Conservation (phyloP, 2,888 invertebrate genomes). For the Mythimna vitellina region DNA sequence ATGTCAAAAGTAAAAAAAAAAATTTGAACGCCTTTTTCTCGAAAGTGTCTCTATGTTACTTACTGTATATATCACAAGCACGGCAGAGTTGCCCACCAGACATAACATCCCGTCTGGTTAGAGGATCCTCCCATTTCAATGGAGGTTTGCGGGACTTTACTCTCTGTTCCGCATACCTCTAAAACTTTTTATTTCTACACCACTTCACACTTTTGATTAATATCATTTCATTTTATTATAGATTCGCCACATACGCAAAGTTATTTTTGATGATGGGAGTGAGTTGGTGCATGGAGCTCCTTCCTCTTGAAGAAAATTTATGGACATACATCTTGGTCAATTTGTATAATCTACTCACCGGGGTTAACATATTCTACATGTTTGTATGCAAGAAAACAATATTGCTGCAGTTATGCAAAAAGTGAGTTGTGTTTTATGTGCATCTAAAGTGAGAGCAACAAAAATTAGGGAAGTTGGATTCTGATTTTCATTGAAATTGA, state of each 20-base stretch:
- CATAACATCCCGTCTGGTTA: too few species aligned
- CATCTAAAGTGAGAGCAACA: neutral
- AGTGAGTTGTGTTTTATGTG: neutral
- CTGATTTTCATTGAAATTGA: too few species aligned
- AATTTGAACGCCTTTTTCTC: too few species aligned
- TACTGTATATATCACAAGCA: too few species aligned
- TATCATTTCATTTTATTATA: slow-evolving; percentile 39
- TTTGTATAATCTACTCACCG: slow-evolving; percentile 65
- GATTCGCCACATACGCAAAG: slow-evolving; percentile 67
- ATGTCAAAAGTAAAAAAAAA: too few species aligned
- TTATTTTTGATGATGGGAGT: slow-evolving; percentile 73
- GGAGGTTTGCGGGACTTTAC: too few species aligned
- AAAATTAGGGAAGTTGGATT: neutral
- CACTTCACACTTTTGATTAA: neutral
- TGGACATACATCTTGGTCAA: slow-evolving; percentile 51
- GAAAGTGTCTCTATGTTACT: too few species aligned
- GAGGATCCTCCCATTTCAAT: too few species aligned
- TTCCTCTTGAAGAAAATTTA: neutral
- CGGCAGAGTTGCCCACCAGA: too few species aligned
- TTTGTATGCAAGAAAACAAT: slow-evolving; percentile 69
- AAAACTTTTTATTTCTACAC: too few species aligned
- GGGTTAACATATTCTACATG: slow-evolving; percentile 70
- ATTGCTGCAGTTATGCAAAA: slow-evolving; percentile 23
- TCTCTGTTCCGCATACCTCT: too few species aligned
- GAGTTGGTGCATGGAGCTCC: slow-evolving; percentile 69